Evolutionary conservation across 1,140 invertebrate genomes (phyloP).

Genomic region (Dendrolimus punctatus): DNA sequence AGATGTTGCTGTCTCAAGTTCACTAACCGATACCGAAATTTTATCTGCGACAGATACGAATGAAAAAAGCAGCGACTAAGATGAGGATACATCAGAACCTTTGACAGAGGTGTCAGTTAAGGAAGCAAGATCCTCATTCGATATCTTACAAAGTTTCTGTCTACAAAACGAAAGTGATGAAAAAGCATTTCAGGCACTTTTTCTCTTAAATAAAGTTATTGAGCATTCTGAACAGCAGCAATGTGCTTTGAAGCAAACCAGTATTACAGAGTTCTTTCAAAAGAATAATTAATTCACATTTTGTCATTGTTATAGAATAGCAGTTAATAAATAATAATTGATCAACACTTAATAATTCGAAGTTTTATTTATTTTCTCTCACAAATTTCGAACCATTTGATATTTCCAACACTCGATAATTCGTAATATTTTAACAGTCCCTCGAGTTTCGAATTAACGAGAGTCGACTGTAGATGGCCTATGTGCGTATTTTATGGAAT

Average conservation of each 20-base stretch:
- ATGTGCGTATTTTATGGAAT: slow-evolving; percentile 4
- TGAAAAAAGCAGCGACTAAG: slow-evolving; percentile 17
- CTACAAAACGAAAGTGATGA: slow-evolving; percentile 24
- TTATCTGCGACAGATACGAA: slow-evolving; percentile 17
- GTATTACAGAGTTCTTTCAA: no score
- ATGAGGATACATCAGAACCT: slow-evolving; percentile 18
- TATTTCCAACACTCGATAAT: no score
- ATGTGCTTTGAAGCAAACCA: no score
- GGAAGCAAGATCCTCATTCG: slow-evolving; percentile 19
- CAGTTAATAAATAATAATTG: no score
- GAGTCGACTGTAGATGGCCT: slow-evolving; percentile 10
- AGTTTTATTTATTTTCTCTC: no score
- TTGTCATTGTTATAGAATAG: no score
- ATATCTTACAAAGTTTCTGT: slow-evolving; percentile 22
- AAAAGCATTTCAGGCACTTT: slow-evolving; percentile 22
- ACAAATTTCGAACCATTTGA: no score
- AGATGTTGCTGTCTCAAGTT: slow-evolving; percentile 16
- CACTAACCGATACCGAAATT: slow-evolving; percentile 15
- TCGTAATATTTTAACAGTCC: slow-evolving; percentile 24
- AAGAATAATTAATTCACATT: no score
- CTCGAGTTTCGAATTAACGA: slow-evolving; percentile 22
- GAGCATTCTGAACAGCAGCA: no score
- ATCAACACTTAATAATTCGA: no score
- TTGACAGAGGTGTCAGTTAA: slow-evolving; percentile 22
- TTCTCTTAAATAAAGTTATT: no score